A percentile compares a stretch with the other conserved stretches of the same genome.
Evolutionary conservation across 2,113 vertebrate genomes (phyloP).

Genomic region (Thunnus maccoyii): DNA sequence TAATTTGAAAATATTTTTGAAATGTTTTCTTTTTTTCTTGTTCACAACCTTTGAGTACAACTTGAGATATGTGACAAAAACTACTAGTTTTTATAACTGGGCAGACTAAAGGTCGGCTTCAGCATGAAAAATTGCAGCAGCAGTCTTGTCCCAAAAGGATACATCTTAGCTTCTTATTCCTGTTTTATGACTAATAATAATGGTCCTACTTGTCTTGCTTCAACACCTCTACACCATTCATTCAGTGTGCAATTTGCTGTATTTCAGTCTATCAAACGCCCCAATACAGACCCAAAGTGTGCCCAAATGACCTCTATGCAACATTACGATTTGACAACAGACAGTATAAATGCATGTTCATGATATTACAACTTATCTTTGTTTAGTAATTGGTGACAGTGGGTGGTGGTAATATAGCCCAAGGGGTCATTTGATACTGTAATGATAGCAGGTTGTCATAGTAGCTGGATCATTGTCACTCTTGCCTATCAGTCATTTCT

Average conservation of each 20-base stretch:
- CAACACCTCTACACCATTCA: slow-evolving; percentile 51
- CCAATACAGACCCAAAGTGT: slow-evolving; percentile 53
- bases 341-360: slow-evolving; percentile 69
- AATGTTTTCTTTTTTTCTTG: not conserved
- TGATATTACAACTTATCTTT: slow-evolving; percentile 80
- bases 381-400: slow-evolving; percentile 81
- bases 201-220: slow-evolving; percentile 56
- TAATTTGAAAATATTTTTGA: not conserved
- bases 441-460: slow-evolving; percentile 76
- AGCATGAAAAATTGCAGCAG: slow-evolving; percentile 41
- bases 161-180: slow-evolving; percentile 55
- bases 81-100: slow-evolving; percentile 1
- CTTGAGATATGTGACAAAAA: not conserved
- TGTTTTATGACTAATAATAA: slow-evolving; percentile 70
- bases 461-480: slow-evolving; percentile 52
- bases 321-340: slow-evolving; percentile 81
- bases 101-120: slow-evolving; percentile 6
- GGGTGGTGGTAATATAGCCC: slow-evolving; percentile 69
- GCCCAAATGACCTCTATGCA: slow-evolving; percentile 75
- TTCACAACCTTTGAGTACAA: not conserved
- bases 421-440: slow-evolving; percentile 77
- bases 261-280: slow-evolving; percentile 67
- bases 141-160: slow-evolving; percentile 42
- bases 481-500: slow-evolving; percentile 57
- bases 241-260: slow-evolving; percentile 65